Evolutionary conservation across 2,888 invertebrate species (phyloP).

Genomic region (Drosophila aldrichi): DNA sequence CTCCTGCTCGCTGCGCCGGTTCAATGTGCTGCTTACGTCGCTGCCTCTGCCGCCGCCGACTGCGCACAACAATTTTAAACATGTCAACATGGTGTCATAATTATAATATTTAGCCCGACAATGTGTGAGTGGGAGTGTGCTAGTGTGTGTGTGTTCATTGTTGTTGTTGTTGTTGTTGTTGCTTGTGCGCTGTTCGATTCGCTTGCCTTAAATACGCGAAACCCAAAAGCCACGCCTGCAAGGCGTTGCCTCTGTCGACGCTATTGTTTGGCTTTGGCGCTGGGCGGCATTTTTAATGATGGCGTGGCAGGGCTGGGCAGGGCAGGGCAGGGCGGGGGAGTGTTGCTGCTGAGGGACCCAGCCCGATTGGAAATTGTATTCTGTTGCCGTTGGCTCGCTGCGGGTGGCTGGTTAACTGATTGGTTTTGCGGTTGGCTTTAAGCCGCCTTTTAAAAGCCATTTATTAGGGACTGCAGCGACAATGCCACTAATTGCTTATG

Average conservation of each 20-base stretch:
- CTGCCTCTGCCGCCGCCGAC: slow-evolving; percentile 46
- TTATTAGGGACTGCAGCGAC: slow-evolving; percentile 30
- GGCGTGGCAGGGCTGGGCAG: slow-evolving; percentile 8
- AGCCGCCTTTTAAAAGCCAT: slow-evolving; percentile 34
- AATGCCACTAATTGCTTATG: slow-evolving; percentile 39
- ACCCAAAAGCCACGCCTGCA: slow-evolving; percentile 32
- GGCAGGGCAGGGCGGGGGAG: no score
- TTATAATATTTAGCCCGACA: slow-evolving; percentile 73
- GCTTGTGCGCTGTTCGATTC: slow-evolving; percentile 48
- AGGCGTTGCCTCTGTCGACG: slow-evolving; percentile 49
- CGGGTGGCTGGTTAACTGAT: slow-evolving; percentile 58
- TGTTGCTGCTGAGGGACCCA: no score
- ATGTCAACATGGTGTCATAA: slow-evolving; percentile 80
- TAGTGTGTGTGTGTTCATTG: slow-evolving; percentile 12
- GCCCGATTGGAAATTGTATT: slow-evolving; percentile 1
- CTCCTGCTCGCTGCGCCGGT: slow-evolving; percentile 42
- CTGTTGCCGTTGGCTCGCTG: slow-evolving; percentile 10
- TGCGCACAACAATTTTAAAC: slow-evolving; percentile 72
- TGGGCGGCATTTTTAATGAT: slow-evolving; percentile 67
- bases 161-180: no score
- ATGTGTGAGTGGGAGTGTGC: slow-evolving; percentile 12
- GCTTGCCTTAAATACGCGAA: slow-evolving; percentile 49
- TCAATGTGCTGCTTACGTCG: slow-evolving; percentile 66
- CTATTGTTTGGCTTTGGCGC: slow-evolving; percentile 48
- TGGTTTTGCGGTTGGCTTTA: slow-evolving; percentile 51